These are phyloP conservation scores for Catostylus mosaicus DNA, from an alignment of 30 jellyfish, hydroid and myxozoan species.

Conservation along the genomic window DNA sequence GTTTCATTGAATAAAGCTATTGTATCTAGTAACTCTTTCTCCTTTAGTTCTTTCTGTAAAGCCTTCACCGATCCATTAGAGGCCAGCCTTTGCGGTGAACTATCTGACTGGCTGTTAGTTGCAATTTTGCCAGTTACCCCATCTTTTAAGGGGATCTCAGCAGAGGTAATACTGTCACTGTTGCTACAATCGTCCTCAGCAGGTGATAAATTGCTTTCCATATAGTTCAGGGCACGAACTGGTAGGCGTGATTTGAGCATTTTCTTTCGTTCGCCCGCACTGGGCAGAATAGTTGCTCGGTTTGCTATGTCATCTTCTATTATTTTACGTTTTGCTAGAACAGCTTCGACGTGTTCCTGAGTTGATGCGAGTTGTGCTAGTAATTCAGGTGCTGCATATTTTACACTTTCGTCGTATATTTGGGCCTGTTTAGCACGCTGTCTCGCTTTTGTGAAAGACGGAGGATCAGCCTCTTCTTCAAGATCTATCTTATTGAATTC, in stretches of 20 bases:
- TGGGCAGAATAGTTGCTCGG: conserved; percentile 66
- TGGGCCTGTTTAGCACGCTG: conserved; percentile 92
- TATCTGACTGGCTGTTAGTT: neutral
- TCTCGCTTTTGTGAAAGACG: conserved; percentile 84
- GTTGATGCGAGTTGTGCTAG: conserved; percentile 87
- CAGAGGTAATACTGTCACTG: neutral
- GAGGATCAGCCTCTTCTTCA: conserved; percentile 99
- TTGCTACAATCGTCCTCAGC: neutral
- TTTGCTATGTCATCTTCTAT: conserved; percentile 68
- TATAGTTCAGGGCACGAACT: neutral
- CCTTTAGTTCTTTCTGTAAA: conserved; percentile 24
- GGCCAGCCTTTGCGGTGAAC: neutral
- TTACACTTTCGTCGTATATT: conserved; percentile 57
- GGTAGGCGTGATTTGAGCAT: conserved; percentile 45
- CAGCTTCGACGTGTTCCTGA: conserved; percentile 80
- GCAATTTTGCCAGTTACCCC: neutral
- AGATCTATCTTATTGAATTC: conserved; percentile 93
- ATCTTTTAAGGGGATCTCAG: neutral
- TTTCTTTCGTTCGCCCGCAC: conserved; percentile 47
- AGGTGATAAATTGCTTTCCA: neutral
- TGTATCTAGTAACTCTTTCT: conserved; percentile 42
- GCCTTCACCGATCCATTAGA: neutral
- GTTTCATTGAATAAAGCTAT: conserved; percentile 46
- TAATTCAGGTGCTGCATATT: conserved; percentile 56
- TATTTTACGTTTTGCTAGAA: conserved; percentile 70